Evolutionary conservation across 2,888 invertebrate genomes (phyloP).

Genomic region (Laothoe populi): DNA sequence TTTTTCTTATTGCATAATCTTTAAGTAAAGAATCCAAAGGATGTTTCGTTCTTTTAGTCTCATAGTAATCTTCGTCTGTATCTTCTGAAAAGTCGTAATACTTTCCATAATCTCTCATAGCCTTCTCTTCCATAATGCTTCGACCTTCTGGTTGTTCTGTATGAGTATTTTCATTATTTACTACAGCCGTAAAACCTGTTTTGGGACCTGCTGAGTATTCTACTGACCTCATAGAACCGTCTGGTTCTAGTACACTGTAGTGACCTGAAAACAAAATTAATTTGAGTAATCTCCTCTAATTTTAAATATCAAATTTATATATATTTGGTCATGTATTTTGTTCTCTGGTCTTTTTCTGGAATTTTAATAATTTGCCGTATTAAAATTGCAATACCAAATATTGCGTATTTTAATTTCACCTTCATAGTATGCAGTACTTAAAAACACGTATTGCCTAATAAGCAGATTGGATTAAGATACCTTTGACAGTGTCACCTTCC

Average conservation of each 20-base stretch:
- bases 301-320: background rate
- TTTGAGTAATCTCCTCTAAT: background rate
- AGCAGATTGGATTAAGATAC: slow-evolving; percentile 44
- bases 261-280: slow-evolving; percentile 69
- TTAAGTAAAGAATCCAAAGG: slow-evolving; percentile 58
- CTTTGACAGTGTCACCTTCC: slow-evolving; percentile 86
- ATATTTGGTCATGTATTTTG: background rate
- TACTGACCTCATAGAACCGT: slow-evolving; percentile 86
- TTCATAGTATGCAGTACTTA: background rate
- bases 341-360: background rate
- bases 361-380: no score
- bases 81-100: slow-evolving; percentile 70
- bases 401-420: background rate
- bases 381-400: background rate
- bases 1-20: slow-evolving; percentile 60
- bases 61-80: slow-evolving; percentile 58
- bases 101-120: slow-evolving; percentile 67
- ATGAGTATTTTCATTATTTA: slow-evolving; percentile 76
- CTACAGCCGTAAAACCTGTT: slow-evolving; percentile 84
- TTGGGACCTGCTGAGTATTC: slow-evolving; percentile 86
- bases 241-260: slow-evolving; percentile 88
- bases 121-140: slow-evolving; percentile 60
- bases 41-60: slow-evolving; percentile 58
- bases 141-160: slow-evolving; percentile 42
- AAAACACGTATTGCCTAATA: background rate